phyloP scores from a whole-genome alignment of 2,888 invertebrate species.

The Rhagonycha lutea region DNA sequence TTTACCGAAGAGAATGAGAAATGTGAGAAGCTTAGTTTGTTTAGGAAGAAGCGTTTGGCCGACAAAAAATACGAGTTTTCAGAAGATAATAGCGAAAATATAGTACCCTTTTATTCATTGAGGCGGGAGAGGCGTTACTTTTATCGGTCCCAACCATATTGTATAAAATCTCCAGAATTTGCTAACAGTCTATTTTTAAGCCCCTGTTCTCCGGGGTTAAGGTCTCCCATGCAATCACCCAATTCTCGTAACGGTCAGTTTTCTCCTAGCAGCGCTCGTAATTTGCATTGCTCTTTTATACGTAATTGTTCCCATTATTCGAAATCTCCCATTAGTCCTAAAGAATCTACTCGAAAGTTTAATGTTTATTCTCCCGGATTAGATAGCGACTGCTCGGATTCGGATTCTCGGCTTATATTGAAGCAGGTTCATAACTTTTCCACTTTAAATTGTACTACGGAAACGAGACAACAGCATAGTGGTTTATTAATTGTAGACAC shows the following conservation, averaged over 20 bases:
- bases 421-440: slow-evolving; percentile 44
- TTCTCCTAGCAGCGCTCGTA: slow-evolving; percentile 48
- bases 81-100: slow-evolving; percentile 72
- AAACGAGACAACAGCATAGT: slow-evolving; percentile 23
- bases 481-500: slow-evolving; percentile 54
- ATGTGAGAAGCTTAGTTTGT: slow-evolving; percentile 84
- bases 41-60: slow-evolving; percentile 81
- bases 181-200: slow-evolving; percentile 49
- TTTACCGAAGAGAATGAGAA: slow-evolving; percentile 84
- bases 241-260: slow-evolving; percentile 53
- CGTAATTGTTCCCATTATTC: slow-evolving; percentile 53
- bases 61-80: slow-evolving; percentile 93
- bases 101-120: slow-evolving; percentile 67
- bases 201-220: slow-evolving; percentile 47
- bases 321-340: slow-evolving; percentile 53
- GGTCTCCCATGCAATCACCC: slow-evolving; percentile 54
- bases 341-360: slow-evolving; percentile 50
- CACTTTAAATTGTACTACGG: slow-evolving; percentile 34
- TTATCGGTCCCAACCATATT: slow-evolving; percentile 45
- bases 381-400: slow-evolving; percentile 55
- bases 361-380: slow-evolving; percentile 54
- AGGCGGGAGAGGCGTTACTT: slow-evolving; percentile 53
- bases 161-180: slow-evolving; percentile 51
- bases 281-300: slow-evolving; percentile 48
- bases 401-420: slow-evolving; percentile 52